These are phyloP conservation scores for Sinohyriopsis cumingii DNA, from an alignment of 2,888 invertebrate genomes.

Conservation along the genomic window DNA sequence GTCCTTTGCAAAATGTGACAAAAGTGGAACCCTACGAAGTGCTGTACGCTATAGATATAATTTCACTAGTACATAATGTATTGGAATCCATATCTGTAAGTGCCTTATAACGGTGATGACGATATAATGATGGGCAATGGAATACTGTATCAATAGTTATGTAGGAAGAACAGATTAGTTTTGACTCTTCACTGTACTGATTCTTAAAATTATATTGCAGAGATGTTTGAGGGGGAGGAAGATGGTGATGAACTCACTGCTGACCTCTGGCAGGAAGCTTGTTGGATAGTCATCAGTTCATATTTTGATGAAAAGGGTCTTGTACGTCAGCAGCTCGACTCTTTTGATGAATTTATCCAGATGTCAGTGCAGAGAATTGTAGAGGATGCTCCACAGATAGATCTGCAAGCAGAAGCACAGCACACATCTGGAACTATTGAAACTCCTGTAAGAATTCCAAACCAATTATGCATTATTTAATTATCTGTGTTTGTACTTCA, in stretches of 20 bases:
- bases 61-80: too few relatives aligned
- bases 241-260: slow-evolving; percentile 92
- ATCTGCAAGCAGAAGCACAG: slow-evolving; percentile 96
- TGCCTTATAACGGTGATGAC: too few relatives aligned
- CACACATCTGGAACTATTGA: slow-evolving; percentile 91
- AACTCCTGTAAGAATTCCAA: slow-evolving; percentile 61
- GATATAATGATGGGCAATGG: too few relatives aligned
- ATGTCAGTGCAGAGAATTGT: slow-evolving; percentile 99
- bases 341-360: slow-evolving; percentile 99
- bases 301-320: slow-evolving; percentile 99
- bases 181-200: too few relatives aligned
- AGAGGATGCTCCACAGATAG: slow-evolving; percentile 98
- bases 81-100: too few relatives aligned
- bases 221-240: slow-evolving; percentile 58
- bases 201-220: slow-evolving; percentile 25
- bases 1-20: too few relatives aligned
- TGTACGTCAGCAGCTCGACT: slow-evolving; percentile 98
- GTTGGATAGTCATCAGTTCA: slow-evolving; percentile 99
- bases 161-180: too few relatives aligned
- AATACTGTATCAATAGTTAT: too few relatives aligned
- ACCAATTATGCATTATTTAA: not conserved
- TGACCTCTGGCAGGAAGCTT: slow-evolving; percentile 99
- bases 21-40: too few relatives aligned
- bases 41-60: too few relatives aligned
- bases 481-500: not conserved